Evolutionary conservation across 2,113 vertebrate species (phyloP), one percentile per base, ranked within the genome.

Genomic region (Monopterus albus): DNA sequence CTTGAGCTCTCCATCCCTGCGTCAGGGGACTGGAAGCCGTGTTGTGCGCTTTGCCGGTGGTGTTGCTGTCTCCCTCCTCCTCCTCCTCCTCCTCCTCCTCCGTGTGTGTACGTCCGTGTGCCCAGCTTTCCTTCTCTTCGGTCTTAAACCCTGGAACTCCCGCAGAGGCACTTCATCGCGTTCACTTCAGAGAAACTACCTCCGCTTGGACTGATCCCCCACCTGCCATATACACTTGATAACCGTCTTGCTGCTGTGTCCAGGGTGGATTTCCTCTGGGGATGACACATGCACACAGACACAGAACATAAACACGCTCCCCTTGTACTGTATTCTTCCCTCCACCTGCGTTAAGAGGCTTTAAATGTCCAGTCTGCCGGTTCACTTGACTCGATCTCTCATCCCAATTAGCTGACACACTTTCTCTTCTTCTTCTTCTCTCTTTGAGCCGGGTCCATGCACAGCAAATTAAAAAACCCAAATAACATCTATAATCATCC

Each of bases 291-390:
- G 45, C 67, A 56, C 69, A 60, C 65, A 66, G 36, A 72, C 70
- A 47, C 55, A 51, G 33, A 70, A 68, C 45, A 53, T 13, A 78
- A 77, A 84, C 79, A 81, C 75, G 46, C 74, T 75, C 61, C 63
- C 72, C 65, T 72, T 33, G 68, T 59, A 60, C 47, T 50, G 52
- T 80, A 60, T 83, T 78, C 72, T 75, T 69, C 65, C 83, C 82
- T 59, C 78, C 80, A 88, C 87, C 86, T 86, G 88, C 70, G 82
- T 87, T 93, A 93, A 93, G 91, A 91, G 82, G 91, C 92, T 93
- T 93, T 92, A 68, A 88, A 78, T 69, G 85, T 90, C 82, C 84
- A 86, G 87, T 89, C 91, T 91, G 89, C 86, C 85, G 82, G 68
- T 72, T 91, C 87, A 85, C 86, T 87, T 89, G 86, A 89, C 89